Percentiles rank a stretch among this genome's conserved stretches.
Evolutionary conservation across 2,797 vertebrate species (phyloP).

Genomic region (Hoplostethus atlanticus): DNA sequence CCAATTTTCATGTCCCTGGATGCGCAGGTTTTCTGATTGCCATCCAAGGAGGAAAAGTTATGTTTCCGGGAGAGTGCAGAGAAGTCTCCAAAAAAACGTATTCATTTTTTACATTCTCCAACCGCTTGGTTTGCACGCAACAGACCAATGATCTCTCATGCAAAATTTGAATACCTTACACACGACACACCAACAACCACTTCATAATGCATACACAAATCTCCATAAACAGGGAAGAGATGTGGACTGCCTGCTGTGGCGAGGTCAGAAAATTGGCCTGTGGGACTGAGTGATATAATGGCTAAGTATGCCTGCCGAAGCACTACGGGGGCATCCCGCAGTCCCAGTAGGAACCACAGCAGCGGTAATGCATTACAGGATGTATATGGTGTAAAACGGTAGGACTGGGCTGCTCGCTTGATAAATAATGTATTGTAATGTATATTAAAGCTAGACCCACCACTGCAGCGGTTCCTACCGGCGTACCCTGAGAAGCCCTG

Average conservation of each 20-base stretch:
- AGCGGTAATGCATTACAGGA: conserved; percentile 84
- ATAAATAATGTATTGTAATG: conserved; percentile 88
- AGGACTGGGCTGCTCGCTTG: conserved; percentile 73
- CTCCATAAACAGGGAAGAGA: conserved; percentile 77
- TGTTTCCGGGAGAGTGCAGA: conserved; percentile 37
- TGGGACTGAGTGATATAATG: conserved; percentile 82
- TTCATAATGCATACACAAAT: conserved; percentile 76
- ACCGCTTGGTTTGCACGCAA: conserved; percentile 42
- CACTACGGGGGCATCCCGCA: conserved; percentile 78
- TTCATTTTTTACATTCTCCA: conserved; percentile 6
- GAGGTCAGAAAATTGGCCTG: conserved; percentile 79
- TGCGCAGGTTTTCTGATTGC: conserved; percentile 42
- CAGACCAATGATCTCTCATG: conserved; percentile 56
- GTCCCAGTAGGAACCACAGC: conserved; percentile 78
- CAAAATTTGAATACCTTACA: conserved; percentile 68
- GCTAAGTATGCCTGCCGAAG: conserved; percentile 86
- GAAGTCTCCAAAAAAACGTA: background rate
- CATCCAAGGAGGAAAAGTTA: conserved; percentile 54
- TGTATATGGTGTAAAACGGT: conserved; percentile 80
- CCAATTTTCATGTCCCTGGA: conserved; percentile 23
- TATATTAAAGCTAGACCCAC: conserved; percentile 83
- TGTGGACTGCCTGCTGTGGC: conserved; percentile 66
- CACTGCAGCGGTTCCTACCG: conserved; percentile 72
- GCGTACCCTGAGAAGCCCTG: conserved; percentile 66
- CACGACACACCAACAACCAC: conserved; percentile 66